Conservation (phyloP, 2,888 invertebrate species). For the Teinopalpus imperialis region DNA sequence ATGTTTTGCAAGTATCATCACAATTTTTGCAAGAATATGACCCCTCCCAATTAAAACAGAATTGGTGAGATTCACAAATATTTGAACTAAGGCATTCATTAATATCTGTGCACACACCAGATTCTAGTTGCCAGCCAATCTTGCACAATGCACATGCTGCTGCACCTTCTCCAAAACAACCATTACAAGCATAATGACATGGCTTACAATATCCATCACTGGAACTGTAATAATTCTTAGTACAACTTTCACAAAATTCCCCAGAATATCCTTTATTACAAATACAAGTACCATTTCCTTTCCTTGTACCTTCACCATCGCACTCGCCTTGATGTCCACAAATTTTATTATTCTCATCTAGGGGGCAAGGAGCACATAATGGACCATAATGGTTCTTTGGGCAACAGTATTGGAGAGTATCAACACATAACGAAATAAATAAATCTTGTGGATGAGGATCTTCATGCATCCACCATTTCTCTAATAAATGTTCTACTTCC, state of each 20-base stretch:
- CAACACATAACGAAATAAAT: conserved; percentile 88
- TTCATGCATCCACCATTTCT: conserved; percentile 94
- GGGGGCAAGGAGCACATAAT: conserved; percentile 88
- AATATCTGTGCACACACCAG: conserved; percentile 89
- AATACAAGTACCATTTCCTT: conserved; percentile 94
- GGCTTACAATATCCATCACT: conserved; percentile 86
- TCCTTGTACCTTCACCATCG: conserved; percentile 93
- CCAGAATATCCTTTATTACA: conserved; percentile 93
- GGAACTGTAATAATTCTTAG: conserved; percentile 84
- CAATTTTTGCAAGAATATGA: conserved; percentile 90
- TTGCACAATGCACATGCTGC: conserved; percentile 79
- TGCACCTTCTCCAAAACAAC: conserved; percentile 88
- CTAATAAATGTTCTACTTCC: conserved; percentile 89
- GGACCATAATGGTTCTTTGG: conserved; percentile 91
- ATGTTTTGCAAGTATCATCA: conserved; percentile 90
- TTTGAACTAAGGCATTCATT: conserved; percentile 87
- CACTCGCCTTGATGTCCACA: conserved; percentile 91
- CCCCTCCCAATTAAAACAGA: conserved; percentile 94
- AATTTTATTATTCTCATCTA: conserved; percentile 75
- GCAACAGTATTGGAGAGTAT: conserved; percentile 90
- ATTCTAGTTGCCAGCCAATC: conserved; percentile 87
- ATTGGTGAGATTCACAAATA: conserved; percentile 84
- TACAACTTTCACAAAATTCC: conserved; percentile 88
- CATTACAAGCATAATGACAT: conserved; percentile 91
- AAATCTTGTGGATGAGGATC: conserved; percentile 61